Evolutionary conservation across 2,888 invertebrate genomes (phyloP), one percentile per base, ranked within the genome.

Genomic region (Euproctis similis): DNA sequence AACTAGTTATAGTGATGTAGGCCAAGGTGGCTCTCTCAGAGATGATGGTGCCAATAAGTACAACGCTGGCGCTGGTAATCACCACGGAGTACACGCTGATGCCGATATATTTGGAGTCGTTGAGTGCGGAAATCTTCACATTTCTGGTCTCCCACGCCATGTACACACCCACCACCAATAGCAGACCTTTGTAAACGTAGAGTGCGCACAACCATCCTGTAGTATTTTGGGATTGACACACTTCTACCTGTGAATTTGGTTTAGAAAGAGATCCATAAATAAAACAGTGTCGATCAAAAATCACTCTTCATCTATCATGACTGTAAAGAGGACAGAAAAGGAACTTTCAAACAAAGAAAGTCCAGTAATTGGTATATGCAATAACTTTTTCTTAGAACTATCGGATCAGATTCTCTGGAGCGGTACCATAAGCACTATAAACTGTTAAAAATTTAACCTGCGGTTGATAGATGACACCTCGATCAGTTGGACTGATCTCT

Each of bases 71-170:
- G 47, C 94, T 94, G 24, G 93, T 93, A 41, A 96, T 93, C 26
- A 96, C 95, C 1, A 95, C 95, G 27, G 92, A 94, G 59, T 97
- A 96, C 1, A 96, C 96, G 50, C 94, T 95, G 68, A 96, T 92
- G 7, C 94, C 96, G 47, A 97, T 96, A 71, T 96, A 95, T 63
- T 95, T 94, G 3, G 96, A 96, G 76, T 97, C 96, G 75, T 96
- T 96, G 12, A 97, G 78, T 0, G 94, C 95, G 8, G 95, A 92
- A 51, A 96, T 94, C 78, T 96, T 95, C 12, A 97, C 95, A 67
- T 93, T 91, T 28, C 94, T 88, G 6, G 96, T 97, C 80, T 96
- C 95, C 96, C 96, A 96, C 1, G 96, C 96, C 96, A 96, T 96
- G 78, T 95, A 96, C 2, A 95, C 92, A 0, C 96, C 96, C 36